phyloP scores from a whole-genome alignment of 2,797 vertebrate species.

The Peromyscus attwateri region DNA sequence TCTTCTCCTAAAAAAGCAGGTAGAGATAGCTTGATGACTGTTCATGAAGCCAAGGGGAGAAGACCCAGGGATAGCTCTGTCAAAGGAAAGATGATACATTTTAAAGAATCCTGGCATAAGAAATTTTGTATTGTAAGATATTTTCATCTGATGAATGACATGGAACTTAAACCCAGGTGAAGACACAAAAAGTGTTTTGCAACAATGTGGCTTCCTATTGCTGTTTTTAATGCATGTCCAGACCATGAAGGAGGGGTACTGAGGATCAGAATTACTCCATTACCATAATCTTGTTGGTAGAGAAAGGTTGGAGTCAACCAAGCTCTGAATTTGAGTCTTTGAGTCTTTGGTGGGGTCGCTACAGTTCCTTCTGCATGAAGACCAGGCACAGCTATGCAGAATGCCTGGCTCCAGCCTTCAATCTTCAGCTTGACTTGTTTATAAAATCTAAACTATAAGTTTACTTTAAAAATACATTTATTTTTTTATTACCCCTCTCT shows the following conservation, averaged over 20 bases:
- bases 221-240: background rate
- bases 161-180: slow-evolving; percentile 7
- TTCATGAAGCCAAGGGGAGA: slow-evolving; percentile 61
- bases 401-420: background rate
- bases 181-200: background rate
- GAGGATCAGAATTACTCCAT: background rate
- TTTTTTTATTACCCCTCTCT: background rate
- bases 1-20: slow-evolving; percentile 54
- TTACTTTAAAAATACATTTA: background rate
- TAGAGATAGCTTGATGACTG: slow-evolving; percentile 70
- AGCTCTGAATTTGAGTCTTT: background rate
- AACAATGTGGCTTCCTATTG: background rate
- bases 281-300: background rate
- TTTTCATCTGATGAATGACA: background rate
- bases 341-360: background rate
- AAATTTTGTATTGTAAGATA: slow-evolving; percentile 27
- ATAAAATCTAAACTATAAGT: background rate
- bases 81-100: background rate
- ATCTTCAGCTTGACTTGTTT: slow-evolving; percentile 29
- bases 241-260: background rate
- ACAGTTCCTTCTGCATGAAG: background rate
- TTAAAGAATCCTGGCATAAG: slow-evolving; percentile 28
- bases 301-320: background rate
- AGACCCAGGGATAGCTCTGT: slow-evolving; percentile 8
- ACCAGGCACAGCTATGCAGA: background rate